Percentiles rank a stretch among this genome's conserved stretches.
These are phyloP conservation scores for Myiagra hebetior DNA, from an alignment of 2,113 vertebrate genomes.

Conservation along the genomic window DNA sequence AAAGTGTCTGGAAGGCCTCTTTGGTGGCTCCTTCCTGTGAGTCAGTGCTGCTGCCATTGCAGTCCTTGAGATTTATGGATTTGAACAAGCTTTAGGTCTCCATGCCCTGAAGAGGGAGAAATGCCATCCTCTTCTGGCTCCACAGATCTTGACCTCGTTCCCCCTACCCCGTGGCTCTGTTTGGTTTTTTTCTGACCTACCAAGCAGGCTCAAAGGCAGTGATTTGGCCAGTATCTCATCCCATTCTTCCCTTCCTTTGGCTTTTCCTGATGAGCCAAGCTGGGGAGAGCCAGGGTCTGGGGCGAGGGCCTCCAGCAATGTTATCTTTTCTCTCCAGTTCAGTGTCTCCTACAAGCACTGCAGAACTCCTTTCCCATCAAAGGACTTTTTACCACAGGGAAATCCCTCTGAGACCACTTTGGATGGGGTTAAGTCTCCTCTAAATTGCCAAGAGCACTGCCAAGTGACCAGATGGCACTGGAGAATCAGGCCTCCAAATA, in stretches of 20 bases:
- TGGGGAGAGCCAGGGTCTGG: not conserved
- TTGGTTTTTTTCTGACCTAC: not conserved
- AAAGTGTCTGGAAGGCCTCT: not conserved
- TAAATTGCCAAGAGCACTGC: not conserved
- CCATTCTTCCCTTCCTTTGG: not conserved
- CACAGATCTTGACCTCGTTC: not conserved
- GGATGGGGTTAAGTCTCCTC: not conserved
- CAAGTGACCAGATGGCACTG: constrained; percentile 53
- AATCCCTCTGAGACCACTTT: constrained; percentile 4
- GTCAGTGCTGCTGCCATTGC: not conserved
- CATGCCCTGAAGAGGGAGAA: not conserved
- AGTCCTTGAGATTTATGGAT: not conserved
- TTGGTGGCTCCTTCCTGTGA: not conserved
- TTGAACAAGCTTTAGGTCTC: not conserved
- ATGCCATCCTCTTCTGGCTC: not conserved
- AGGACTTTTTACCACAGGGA: not conserved
- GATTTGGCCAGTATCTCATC: not conserved
- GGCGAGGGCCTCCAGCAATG: not conserved
- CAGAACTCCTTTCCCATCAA: not conserved
- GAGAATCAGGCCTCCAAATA: constrained; percentile 18
- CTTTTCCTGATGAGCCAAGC: not conserved
- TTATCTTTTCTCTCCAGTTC: not conserved
- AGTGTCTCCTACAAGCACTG: not conserved
- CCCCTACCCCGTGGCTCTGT: accelerated
- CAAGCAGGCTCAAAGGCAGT: not conserved